A percentile compares a stretch with the other conserved stretches of the same genome.
Conservation (phyloP, 2,113 vertebrate genomes). For the Eudyptes chrysolophus region DNA sequence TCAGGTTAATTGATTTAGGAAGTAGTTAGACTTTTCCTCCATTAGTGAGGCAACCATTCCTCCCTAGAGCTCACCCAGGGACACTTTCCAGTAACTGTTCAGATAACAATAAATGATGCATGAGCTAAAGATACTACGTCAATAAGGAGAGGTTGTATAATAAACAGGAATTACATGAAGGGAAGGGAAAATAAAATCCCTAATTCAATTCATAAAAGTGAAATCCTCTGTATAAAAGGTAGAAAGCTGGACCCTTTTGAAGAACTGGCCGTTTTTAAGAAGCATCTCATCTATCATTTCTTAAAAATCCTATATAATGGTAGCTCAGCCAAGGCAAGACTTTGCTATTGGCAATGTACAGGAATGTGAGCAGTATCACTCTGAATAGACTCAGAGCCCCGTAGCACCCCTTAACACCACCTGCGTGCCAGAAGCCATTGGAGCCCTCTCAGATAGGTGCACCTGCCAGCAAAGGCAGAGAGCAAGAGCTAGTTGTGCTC, state of each 20-base stretch:
- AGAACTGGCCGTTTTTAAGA: background rate
- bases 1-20: slow-evolving; percentile 69
- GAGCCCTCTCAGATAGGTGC: background rate
- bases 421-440: background rate
- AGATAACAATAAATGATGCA: slow-evolving; percentile 62
- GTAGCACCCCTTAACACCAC: background rate
- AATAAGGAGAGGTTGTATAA: slow-evolving; percentile 36
- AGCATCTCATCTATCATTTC: background rate
- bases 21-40: slow-evolving; percentile 66
- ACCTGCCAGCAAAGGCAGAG: background rate
- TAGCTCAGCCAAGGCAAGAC: background rate
- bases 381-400: background rate
- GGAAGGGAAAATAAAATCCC: slow-evolving; percentile 20
- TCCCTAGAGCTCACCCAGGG: slow-evolving; percentile 45
- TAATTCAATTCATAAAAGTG: background rate
- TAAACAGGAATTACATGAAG: slow-evolving; percentile 15
- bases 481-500: background rate
- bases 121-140: slow-evolving; percentile 45
- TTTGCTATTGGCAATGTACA: background rate
- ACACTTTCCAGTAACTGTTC: slow-evolving; percentile 63
- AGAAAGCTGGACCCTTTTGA: background rate
- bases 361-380: background rate
- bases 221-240: background rate
- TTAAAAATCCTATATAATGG: background rate
- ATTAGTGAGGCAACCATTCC: slow-evolving; percentile 53